A percentile compares a stretch with the other conserved stretches of the same genome.
These are phyloP conservation scores for Lepidocyrtinus sp. DNA, from an alignment of 2,888 invertebrate genomes.

Conservation along the genomic window DNA sequence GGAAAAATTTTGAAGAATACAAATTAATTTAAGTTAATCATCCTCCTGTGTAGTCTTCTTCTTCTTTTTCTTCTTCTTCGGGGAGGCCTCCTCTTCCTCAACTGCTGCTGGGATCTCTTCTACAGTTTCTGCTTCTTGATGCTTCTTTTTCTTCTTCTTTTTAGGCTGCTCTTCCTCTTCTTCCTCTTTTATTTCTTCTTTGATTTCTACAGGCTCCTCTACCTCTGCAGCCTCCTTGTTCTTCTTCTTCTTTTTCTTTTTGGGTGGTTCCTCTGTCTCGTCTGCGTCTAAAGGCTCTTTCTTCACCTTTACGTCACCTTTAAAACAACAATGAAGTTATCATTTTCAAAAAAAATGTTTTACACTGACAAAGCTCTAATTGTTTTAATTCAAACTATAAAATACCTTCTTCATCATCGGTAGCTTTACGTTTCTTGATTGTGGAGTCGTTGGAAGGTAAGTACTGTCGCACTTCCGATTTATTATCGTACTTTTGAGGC, in stretches of 20 bases:
- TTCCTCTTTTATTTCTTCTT: constrained; percentile 12
- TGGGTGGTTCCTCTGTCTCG: constrained; percentile 56
- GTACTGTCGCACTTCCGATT: constrained; percentile 86
- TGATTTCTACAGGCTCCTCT: constrained; percentile 10
- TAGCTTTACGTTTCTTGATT: constrained; percentile 77
- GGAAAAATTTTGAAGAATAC: neutral
- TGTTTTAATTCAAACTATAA: neutral
- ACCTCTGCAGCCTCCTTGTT: constrained; percentile 30
- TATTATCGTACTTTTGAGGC: constrained; percentile 89
- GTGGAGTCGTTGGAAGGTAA: constrained; percentile 87
- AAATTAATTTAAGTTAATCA: constrained; percentile 17
- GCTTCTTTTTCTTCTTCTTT: constrained; percentile 57
- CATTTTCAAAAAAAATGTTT: neutral
- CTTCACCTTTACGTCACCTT: constrained; percentile 23
- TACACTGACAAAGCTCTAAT: neutral
- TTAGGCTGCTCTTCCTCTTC: constrained; percentile 44
- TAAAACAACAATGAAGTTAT: neutral
- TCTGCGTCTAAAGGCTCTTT: constrained; percentile 27
- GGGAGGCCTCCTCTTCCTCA: constrained; percentile 17
- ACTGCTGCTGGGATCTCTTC: neutral
- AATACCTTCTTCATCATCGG: constrained; percentile 29
- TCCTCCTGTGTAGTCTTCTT: constrained; percentile 42
- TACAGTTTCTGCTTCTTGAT: constrained; percentile 11
- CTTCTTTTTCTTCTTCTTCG: constrained; percentile 32
- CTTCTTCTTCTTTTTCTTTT: constrained; percentile 65